A percentile compares a stretch with the other conserved stretches of the same genome.
phyloP scores from a whole-genome alignment of 2,113 vertebrate genomes.

The Sorex fumeus region DNA sequence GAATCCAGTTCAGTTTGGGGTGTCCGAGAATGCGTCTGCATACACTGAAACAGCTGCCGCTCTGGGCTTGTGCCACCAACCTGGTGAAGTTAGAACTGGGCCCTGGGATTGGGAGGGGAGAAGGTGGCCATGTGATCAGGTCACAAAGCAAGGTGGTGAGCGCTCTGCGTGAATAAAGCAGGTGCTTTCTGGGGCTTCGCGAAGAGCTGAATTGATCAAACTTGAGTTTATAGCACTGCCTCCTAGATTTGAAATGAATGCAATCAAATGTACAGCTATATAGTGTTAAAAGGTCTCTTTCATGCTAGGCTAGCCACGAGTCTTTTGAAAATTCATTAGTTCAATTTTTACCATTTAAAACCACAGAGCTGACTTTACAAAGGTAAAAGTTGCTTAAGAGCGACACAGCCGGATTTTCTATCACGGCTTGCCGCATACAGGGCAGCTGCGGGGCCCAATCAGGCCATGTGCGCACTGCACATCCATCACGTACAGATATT shows the following conservation, averaged over 20 bases:
- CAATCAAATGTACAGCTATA: slow-evolving; percentile 88
- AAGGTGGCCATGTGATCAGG: slow-evolving; percentile 21
- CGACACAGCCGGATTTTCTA: slow-evolving; percentile 86
- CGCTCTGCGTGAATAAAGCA: slow-evolving; percentile 76
- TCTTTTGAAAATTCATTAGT: slow-evolving; percentile 87
- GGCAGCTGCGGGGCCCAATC: slow-evolving; percentile 81
- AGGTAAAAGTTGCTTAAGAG: slow-evolving; percentile 89
- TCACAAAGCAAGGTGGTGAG: slow-evolving; percentile 68
- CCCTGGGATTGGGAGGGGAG: not conserved
- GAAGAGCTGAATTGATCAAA: slow-evolving; percentile 92
- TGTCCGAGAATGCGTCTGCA: slow-evolving; percentile 45
- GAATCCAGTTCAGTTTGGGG: slow-evolving; percentile 60
- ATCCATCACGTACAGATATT: slow-evolving; percentile 88
- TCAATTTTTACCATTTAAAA: slow-evolving; percentile 88
- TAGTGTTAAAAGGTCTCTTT: slow-evolving; percentile 87
- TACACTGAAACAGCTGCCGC: slow-evolving; percentile 22
- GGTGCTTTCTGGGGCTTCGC: slow-evolving; percentile 79
- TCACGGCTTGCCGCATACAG: slow-evolving; percentile 82
- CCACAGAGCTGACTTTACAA: slow-evolving; percentile 88
- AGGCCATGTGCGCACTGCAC: slow-evolving; percentile 84
- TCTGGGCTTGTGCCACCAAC: slow-evolving; percentile 21
- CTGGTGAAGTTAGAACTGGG: slow-evolving; percentile 46
- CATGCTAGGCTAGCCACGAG: slow-evolving; percentile 86
- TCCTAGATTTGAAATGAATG: slow-evolving; percentile 88
- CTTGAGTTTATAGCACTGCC: slow-evolving; percentile 88